phyloP scores from a whole-genome alignment of 2,888 invertebrate species.

The Trichogramma evanescens region DNA sequence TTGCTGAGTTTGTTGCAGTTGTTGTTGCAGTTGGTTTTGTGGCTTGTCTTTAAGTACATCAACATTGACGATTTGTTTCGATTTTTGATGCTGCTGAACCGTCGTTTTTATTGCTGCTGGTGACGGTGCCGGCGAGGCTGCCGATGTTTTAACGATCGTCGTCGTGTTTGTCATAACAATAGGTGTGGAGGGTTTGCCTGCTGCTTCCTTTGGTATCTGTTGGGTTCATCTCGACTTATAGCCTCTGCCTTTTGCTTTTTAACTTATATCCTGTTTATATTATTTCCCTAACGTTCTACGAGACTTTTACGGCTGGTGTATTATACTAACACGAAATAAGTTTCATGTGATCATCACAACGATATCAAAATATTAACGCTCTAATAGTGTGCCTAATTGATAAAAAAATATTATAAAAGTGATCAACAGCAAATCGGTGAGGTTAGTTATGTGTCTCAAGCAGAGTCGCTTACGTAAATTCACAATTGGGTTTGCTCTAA shows the following conservation, averaged over 20 bases:
- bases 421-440: no score
- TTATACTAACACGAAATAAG: neutral
- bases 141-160: constrained; percentile 46
- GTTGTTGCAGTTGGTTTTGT: neutral
- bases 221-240: constrained; percentile 40
- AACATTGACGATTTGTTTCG: neutral
- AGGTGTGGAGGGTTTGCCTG: neutral
- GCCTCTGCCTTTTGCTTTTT: neutral
- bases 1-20: neutral
- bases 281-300: neutral
- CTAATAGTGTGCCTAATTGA: no score
- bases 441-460: no score
- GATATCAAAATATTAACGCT: no score
- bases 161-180: constrained; percentile 30
- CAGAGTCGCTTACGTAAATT: no score
- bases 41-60: constrained; percentile 11
- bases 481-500: no score
- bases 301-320: neutral
- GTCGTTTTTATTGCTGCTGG: constrained; percentile 39
- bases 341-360: no score
- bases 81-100: constrained; percentile 31
- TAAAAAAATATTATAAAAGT: no score
- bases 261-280: neutral
- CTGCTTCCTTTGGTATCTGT: constrained; percentile 56
- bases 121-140: constrained; percentile 42